phyloP scores from a whole-genome alignment of 2,797 vertebrate species.

The Harpagifer antarcticus region DNA sequence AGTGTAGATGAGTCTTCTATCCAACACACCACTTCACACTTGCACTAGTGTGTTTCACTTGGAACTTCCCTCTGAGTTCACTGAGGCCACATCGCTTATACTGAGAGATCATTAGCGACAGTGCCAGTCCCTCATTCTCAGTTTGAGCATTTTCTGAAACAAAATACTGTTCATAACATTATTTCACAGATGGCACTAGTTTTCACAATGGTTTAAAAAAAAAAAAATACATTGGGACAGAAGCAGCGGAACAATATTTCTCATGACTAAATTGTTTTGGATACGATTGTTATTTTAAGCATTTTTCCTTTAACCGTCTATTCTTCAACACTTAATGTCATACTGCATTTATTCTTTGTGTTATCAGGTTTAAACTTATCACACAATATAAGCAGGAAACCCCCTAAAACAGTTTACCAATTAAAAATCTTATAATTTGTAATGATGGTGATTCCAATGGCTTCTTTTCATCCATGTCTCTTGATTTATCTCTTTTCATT shows the following conservation, averaged over 20 bases:
- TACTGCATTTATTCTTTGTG: constrained; percentile 29
- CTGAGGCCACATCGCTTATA: constrained; percentile 37
- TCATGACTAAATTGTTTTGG: not conserved
- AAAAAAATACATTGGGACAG: constrained; percentile 22
- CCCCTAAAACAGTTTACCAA: constrained; percentile 30
- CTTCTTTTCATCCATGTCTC: constrained; percentile 26
- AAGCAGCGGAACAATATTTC: constrained; percentile 18
- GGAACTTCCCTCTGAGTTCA: constrained; percentile 46
- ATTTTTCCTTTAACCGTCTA: not conserved
- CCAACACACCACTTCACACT: constrained; percentile 1
- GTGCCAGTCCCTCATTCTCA: constrained; percentile 46
- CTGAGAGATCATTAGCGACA: constrained; percentile 60
- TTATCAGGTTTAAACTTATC: constrained; percentile 34
- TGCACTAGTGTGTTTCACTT: constrained; percentile 35
- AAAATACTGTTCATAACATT: constrained; percentile 29
- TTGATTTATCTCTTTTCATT: constrained; percentile 14
- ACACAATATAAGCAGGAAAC: constrained; percentile 40
- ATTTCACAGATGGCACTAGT: constrained; percentile 26
- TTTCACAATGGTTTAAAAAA: constrained; percentile 23
- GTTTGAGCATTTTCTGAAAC: constrained; percentile 39
- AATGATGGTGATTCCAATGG: constrained; percentile 40
- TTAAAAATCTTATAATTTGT: constrained; percentile 43
- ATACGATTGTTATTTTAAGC: constrained; percentile 10
- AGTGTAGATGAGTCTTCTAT: not conserved
- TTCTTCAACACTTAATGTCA: constrained; percentile 6